Base-by-base conservation (phyloP, 2,113 vertebrate species). In the Sylvia atricapilla region DNA sequence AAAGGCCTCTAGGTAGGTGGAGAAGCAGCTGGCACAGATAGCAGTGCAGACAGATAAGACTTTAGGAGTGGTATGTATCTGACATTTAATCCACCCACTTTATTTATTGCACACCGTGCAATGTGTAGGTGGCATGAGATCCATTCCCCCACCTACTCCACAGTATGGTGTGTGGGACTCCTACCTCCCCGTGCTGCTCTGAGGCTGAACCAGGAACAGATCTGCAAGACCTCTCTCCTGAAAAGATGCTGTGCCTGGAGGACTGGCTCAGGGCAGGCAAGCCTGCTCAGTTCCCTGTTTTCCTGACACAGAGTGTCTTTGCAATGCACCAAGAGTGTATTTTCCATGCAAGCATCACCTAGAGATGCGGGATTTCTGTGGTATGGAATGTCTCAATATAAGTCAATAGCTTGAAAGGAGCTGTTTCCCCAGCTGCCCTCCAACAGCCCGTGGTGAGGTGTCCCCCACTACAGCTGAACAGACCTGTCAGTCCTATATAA, bases 61-160 rank as follows among this genome's bases (percentile, higher is more conserved):
- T 88, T 96, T 75, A 90, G 92, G 88, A 96, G 79, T 87, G 64
- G 80, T 93, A 59, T 68, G 56, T 52, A 78, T 95, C 92, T 68
- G 94, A 95, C 92, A 95, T 96, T 96, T 89, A 96, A 86, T 89
- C 86, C 93, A 72, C 93, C 96, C 86, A 94, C 94, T 79, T 50
- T 96, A 89, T 90, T 94, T 96, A 95, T 90, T 93, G 90, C 89
- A 90, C 90, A 64, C 69, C 6, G 19, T 89, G 69, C 41, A 92
- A 78, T 5, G 30, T n/a, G 94, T 94, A 87, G 95, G 93, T 84
- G 83, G 83, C 66, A 75, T 90, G 56, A 94, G 77, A 90, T 90
- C 79, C 73, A 90, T 76, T 73, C 80, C 33, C 47, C 79, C 59
- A 37, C 90, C 93, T 79, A 94, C 89, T 0, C 70, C 53, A 33